Percentiles rank a stretch among this genome's conserved stretches.
These are phyloP conservation scores for Caenorhabditis drosophilae DNA, from an alignment of 2,888 invertebrate genomes.

Conservation along the genomic window DNA sequence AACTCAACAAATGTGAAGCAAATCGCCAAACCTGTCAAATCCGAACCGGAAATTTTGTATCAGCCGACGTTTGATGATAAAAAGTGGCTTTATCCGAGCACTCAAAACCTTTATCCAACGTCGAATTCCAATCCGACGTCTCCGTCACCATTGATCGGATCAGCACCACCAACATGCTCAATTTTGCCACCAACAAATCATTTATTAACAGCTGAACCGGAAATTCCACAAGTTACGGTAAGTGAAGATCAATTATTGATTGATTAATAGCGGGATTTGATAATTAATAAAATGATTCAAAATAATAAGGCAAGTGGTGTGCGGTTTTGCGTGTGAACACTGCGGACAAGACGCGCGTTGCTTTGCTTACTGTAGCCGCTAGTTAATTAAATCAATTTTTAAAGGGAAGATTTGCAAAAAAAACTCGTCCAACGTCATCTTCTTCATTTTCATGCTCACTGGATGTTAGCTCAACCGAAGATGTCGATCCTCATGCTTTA, in stretches of 20 bases:
- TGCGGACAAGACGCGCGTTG: no score
- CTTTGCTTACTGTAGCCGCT: no score
- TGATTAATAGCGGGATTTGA: no score
- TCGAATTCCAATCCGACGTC: conserved; percentile 33
- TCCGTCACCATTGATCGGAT: conserved; percentile 38
- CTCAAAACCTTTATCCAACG: conserved; percentile 40
- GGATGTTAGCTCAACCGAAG: conserved; percentile 30
- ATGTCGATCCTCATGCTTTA: conserved; percentile 57
- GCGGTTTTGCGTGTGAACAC: no score
- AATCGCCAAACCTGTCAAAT: conserved; percentile 37
- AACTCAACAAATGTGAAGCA: conserved; percentile 14
- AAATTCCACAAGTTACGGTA: conserved; percentile 21
- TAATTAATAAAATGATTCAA: conserved; percentile 1
- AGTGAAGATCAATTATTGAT: not conserved
- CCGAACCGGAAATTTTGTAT: conserved; percentile 43
- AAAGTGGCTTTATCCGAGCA: conserved; percentile 50
- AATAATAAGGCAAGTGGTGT: no score
- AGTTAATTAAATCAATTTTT: not conserved
- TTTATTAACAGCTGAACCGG: conserved; percentile 25
- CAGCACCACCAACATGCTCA: conserved; percentile 42
- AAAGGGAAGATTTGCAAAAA: conserved; percentile 43
- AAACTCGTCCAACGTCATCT: conserved; percentile 41
- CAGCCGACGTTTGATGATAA: conserved; percentile 34
- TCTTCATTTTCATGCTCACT: conserved; percentile 43
- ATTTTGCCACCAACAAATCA: conserved; percentile 20